phyloP scores from a whole-genome alignment of 2,888 invertebrate genomes.

The Hyles lineata region DNA sequence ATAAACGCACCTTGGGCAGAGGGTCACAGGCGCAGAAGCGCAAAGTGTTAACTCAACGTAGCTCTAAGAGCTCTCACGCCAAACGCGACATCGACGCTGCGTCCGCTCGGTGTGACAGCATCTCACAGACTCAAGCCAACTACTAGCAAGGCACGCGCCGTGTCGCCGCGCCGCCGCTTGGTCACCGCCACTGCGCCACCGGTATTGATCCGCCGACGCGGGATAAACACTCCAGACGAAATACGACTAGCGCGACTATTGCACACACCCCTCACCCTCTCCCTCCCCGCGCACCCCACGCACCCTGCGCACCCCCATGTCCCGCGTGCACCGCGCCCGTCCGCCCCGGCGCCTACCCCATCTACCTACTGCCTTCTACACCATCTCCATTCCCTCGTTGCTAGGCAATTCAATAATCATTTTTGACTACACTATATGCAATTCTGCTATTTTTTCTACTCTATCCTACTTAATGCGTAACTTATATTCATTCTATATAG shows the following conservation, averaged over 20 bases:
- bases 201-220: slow-evolving; percentile 83
- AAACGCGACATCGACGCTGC: slow-evolving; percentile 82
- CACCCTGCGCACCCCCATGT: slow-evolving; percentile 51
- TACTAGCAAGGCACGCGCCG: slow-evolving; percentile 69
- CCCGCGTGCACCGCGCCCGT: slow-evolving; percentile 65
- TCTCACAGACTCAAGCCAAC: slow-evolving; percentile 80
- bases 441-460: not conserved
- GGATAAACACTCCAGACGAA: slow-evolving; percentile 85
- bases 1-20: slow-evolving; percentile 70
- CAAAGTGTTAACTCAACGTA: slow-evolving; percentile 71
- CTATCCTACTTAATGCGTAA: not conserved
- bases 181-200: slow-evolving; percentile 84
- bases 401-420: slow-evolving; percentile 58
- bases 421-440: slow-evolving; percentile 35
- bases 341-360: slow-evolving; percentile 59
- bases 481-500: not conserved
- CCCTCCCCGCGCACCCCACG: slow-evolving; percentile 57
- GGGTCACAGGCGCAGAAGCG: slow-evolving; percentile 78
- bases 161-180: slow-evolving; percentile 79
- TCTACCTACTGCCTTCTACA: slow-evolving; percentile 50
- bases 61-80: slow-evolving; percentile 83
- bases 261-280: slow-evolving; percentile 76
- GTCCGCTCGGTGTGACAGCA: slow-evolving; percentile 82
- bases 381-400: slow-evolving; percentile 56
- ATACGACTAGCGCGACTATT: slow-evolving; percentile 82